Conservation (phyloP, 2,797 vertebrate genomes). For the Avahi laniger region DNA sequence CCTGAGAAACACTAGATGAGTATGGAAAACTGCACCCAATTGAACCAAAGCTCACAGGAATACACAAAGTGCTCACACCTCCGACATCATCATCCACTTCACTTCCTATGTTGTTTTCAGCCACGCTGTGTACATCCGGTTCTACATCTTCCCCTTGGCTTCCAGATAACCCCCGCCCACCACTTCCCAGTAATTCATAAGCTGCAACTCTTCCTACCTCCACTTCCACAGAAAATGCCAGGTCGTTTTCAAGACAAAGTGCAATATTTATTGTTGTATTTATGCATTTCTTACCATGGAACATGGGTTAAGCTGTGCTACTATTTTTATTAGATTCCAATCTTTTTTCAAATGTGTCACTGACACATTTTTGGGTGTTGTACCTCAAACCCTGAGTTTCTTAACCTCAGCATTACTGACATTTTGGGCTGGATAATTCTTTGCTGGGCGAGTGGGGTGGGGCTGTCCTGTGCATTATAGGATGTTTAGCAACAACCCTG, state of each 20-base stretch:
- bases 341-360: neutral
- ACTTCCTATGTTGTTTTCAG: neutral
- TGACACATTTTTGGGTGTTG: neutral
- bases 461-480: neutral
- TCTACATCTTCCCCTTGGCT: neutral
- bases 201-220: neutral
- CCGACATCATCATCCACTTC: neutral
- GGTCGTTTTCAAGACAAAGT: neutral
- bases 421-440: neutral
- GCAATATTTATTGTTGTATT: neutral
- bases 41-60: neutral
- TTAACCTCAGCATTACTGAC: neutral
- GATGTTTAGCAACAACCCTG: neutral
- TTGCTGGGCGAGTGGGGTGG: fast-evolving
- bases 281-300: neutral
- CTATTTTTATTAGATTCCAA: neutral
- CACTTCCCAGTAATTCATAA: neutral
- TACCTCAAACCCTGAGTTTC: neutral
- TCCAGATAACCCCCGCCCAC: neutral
- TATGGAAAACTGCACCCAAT: neutral
- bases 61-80: no score
- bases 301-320: neutral
- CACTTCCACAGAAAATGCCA: neutral
- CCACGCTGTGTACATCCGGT: fast-evolving
- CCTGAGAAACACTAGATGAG: neutral